Conservation (phyloP, 2,113 vertebrate species). For the Orthonyx spaldingii region DNA sequence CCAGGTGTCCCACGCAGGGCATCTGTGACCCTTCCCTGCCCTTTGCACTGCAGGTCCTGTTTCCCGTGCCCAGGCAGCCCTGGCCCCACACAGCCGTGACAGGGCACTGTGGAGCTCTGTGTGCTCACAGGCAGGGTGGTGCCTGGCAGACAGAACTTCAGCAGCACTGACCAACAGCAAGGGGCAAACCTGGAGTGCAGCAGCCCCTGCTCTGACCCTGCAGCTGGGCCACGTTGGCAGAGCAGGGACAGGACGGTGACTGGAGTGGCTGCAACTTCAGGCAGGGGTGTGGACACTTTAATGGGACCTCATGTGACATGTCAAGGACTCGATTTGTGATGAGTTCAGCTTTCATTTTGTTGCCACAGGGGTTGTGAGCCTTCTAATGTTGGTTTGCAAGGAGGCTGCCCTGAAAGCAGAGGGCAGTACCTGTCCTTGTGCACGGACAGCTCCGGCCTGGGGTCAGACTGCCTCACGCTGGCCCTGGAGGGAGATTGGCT, state of each 20-base stretch:
- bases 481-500: neutral
- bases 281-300: neutral
- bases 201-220: neutral
- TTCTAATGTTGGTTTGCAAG: neutral
- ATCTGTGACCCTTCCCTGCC: neutral
- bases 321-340: neutral
- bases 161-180: neutral
- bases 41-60: neutral
- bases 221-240: neutral
- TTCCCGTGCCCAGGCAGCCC: neutral
- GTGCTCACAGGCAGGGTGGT: neutral
- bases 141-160: neutral
- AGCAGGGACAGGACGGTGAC: fast-evolving
- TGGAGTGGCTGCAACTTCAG: neutral
- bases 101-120: neutral
- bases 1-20: too few relatives aligned
- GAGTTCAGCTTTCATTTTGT: neutral
- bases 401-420: neutral
- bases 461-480: neutral
- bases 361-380: neutral
- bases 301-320: neutral
- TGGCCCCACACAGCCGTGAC: neutral
- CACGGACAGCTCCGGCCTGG: neutral
- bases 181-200: neutral
- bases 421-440: neutral